Evolutionary conservation across 1,140 invertebrate species (phyloP).

Genomic region (Vollenhovia emeryi): DNA sequence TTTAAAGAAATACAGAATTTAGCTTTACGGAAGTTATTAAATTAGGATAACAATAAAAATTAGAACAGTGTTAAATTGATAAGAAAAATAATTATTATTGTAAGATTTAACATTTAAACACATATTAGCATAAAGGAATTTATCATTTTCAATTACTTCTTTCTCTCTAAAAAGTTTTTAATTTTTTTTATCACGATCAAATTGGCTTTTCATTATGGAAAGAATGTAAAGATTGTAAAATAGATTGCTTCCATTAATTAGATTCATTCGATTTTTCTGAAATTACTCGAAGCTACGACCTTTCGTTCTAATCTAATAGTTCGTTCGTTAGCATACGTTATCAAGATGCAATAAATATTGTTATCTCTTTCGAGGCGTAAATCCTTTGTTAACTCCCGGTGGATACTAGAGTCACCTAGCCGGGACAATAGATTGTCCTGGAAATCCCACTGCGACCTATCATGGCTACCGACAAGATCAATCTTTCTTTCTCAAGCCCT

Average conservation of each 20-base stretch:
- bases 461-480: constrained; percentile 43
- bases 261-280: background rate
- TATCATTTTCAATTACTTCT: background rate
- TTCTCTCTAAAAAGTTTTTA: background rate
- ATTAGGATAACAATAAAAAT: background rate
- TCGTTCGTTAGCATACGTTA: constrained; percentile 18
- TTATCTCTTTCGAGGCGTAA: constrained; percentile 64
- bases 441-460: constrained; percentile 46
- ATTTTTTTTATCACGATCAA: background rate
- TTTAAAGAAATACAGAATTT: background rate
- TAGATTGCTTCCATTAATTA: constrained; percentile 3
- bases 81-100: background rate
- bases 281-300: background rate
- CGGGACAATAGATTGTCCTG: constrained; percentile 41
- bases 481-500: constrained; percentile 21
- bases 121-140: background rate
- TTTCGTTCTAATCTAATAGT: background rate
- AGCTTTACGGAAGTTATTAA: background rate
- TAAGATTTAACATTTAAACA: background rate
- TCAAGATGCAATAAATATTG: constrained; percentile 59
- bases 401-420: background rate
- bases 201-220: background rate
- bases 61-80: background rate
- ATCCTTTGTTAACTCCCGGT: constrained; percentile 37
- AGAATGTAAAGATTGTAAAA: background rate